Base-by-base conservation (phyloP, 2,888 invertebrate species). In the Torymus auratus region DNA sequence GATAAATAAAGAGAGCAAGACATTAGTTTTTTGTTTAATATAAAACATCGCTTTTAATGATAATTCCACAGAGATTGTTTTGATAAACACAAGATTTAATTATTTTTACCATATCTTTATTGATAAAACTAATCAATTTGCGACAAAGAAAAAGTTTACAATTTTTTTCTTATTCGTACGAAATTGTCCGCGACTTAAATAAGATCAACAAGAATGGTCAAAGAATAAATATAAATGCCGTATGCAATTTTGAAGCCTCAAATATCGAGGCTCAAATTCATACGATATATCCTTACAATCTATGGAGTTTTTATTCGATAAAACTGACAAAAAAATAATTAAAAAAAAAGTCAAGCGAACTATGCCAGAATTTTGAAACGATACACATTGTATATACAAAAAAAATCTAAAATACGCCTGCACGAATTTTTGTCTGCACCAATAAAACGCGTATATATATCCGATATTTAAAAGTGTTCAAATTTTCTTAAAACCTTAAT, bases 211-310 rank as follows among this genome's bases (percentile, higher is more conserved):
- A 65, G 17, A 17, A 70, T 70, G 60, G 28, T 70, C 15, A 53
- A 73, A 17, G 13, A 75, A 75, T 75, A 75, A 75, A 75, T 75
- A 76, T 69, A 76, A 76, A 76, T 76, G 76, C 76, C 52, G 52
- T 60, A 20, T 41, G 7, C 23, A n/a, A 13, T 23, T 52, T 67
- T 14, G 10, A 53, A 53, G n/a, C 67, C 41, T 53, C 52, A 41
- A 65, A 65, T 17, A 20, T 62, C 67, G 52, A 52, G 41, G 17
- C 52, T 53, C 14, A 53, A 67, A 20, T 17, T 53, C 13, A 17
- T 14, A 20, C 20, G 67, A 68, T 17, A 23, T 68, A 41, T 41
- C 55, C 55, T 23, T 55, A 23, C 23, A 53, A 55, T 23, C 55
- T 68, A 67, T 3, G 52, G 11, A 64, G 68, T 17, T 68, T 20